These are phyloP conservation scores for Acrocephalus arundinaceus DNA, from an alignment of 2,113 vertebrate genomes.

Conservation along the genomic window DNA sequence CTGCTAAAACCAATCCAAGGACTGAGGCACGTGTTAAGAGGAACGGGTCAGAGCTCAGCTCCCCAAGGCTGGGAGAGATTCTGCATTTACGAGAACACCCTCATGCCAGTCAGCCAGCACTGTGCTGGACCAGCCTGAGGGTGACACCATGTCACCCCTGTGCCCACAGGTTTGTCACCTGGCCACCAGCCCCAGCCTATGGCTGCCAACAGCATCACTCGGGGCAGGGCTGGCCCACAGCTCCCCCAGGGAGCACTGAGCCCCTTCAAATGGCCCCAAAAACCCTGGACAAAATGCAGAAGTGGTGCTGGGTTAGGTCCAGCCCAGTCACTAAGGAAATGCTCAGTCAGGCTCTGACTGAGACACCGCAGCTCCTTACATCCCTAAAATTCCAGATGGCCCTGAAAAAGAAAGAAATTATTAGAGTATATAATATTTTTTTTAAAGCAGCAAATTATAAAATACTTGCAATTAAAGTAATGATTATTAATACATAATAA, in stretches of 20 bases:
- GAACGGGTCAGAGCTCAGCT: background rate
- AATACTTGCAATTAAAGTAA: background rate
- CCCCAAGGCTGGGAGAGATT: background rate
- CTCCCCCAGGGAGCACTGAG: background rate
- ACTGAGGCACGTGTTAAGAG: fast-evolving
- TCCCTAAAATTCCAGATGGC: background rate
- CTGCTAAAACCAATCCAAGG: background rate
- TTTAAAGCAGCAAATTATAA: background rate
- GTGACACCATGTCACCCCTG: fast-evolving
- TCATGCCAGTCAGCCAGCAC: fast-evolving
- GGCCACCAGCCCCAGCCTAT: background rate
- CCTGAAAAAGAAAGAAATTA: background rate
- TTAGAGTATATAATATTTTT: background rate
- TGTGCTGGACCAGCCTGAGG: fast-evolving
- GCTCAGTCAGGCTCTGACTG: background rate
- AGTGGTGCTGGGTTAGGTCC: background rate
- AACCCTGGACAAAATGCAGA: background rate
- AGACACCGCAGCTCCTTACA: background rate
- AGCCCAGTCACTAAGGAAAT: background rate
- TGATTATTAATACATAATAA: background rate
- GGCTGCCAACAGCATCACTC: background rate
- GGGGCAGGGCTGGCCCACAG: background rate
- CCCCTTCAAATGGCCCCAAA: fast-evolving
- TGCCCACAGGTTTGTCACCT: fast-evolving
- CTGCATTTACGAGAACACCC: fast-evolving